phyloP scores from a whole-genome alignment of 2,888 invertebrate genomes.

The Melipona bicolor region DNA sequence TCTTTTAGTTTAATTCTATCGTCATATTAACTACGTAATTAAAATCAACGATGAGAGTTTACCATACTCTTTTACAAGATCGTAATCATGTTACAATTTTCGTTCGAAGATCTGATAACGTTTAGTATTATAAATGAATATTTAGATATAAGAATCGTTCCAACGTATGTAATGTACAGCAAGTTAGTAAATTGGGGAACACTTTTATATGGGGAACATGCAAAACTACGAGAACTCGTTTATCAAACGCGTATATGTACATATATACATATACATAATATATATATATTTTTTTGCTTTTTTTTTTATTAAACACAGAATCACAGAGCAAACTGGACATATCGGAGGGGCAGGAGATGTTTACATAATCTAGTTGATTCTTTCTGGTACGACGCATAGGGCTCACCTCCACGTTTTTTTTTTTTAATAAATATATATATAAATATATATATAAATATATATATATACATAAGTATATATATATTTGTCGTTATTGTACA shows the following conservation, averaged over 20 bases:
- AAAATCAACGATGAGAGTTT: background rate
- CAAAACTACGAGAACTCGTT: conserved; percentile 47
- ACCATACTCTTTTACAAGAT: background rate
- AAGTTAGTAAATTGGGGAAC: conserved; percentile 8
- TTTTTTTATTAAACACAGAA: conserved; percentile 82
- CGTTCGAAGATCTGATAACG: background rate
- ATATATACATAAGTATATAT: conserved; percentile 19
- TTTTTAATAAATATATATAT: background rate
- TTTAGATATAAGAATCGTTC: conserved; percentile 1
- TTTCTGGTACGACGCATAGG: conserved; percentile 42
- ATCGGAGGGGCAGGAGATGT: conserved; percentile 77
- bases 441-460: conserved; percentile 7
- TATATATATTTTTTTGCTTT: conserved; percentile 49
- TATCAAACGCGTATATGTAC: conserved; percentile 51
- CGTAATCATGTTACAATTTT: background rate
- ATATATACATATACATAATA: conserved; percentile 54
- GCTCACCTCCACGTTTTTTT: conserved; percentile 46
- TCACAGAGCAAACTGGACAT: conserved; percentile 84
- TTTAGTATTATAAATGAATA: conserved; percentile 4
- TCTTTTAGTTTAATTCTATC: background rate
- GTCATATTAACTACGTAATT: background rate
- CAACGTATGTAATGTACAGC: background rate
- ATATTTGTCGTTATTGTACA: conserved; percentile 66
- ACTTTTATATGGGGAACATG: conserved; percentile 28
- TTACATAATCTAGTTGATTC: conserved; percentile 69